Evolutionary conservation across 2,797 vertebrate genomes (phyloP).

Genomic region (Mormyrus hasselquistii): DNA sequence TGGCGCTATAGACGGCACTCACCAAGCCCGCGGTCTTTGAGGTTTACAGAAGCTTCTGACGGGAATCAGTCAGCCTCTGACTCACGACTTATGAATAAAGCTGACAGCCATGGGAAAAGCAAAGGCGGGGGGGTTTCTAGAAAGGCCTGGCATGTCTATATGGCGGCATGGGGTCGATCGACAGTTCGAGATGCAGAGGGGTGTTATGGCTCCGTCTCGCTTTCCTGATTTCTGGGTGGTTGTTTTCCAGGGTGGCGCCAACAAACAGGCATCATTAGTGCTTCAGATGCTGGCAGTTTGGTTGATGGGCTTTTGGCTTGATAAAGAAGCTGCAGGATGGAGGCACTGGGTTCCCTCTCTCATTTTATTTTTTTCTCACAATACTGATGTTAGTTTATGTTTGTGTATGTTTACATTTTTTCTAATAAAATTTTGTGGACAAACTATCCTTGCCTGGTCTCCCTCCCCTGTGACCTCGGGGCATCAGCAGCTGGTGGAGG

Average conservation of each 20-base stretch:
- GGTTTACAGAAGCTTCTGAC: background rate
- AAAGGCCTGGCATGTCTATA: background rate
- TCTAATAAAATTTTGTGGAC: background rate
- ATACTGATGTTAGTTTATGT: background rate
- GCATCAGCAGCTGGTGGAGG: background rate
- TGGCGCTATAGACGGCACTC: background rate
- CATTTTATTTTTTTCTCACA: background rate
- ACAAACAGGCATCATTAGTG: background rate
- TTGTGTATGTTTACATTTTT: background rate
- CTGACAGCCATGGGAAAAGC: background rate
- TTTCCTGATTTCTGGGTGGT: background rate
- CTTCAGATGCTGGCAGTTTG: background rate
- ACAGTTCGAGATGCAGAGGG: background rate
- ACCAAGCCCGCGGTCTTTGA: background rate
- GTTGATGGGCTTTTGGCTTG: background rate
- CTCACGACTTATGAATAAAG: background rate
- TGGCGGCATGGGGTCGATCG: background rate
- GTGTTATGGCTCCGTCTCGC: background rate
- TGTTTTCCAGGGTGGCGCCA: background rate
- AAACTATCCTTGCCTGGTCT: background rate
- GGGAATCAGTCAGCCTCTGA: background rate
- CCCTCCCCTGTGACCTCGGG: background rate
- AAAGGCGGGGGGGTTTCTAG: background rate
- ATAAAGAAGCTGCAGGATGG: background rate
- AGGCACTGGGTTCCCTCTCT: background rate